Evolutionary conservation across 2,888 invertebrate species (phyloP).

Genomic region (Drosophila lutescens): DNA sequence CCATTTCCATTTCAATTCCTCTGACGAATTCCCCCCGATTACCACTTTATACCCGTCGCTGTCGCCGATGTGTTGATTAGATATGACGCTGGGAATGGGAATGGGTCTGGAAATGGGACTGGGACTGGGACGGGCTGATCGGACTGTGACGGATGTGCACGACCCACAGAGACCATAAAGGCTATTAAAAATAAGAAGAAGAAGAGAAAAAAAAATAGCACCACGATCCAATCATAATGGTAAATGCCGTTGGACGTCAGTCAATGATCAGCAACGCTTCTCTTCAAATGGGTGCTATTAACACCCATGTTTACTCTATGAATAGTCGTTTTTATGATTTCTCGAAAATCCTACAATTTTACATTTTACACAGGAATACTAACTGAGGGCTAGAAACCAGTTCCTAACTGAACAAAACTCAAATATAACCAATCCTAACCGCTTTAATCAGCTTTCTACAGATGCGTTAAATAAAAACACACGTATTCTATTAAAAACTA

Average conservation of each 20-base stretch:
- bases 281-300: constrained; percentile 5
- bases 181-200: constrained; percentile 29
- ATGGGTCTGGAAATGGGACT: constrained; percentile 2
- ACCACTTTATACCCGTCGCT: neutral
- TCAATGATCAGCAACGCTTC: constrained; percentile 13
- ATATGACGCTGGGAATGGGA: constrained; percentile 39
- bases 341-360: neutral
- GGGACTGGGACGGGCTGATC: constrained; percentile 29
- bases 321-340: neutral
- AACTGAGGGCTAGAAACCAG: neutral
- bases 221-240: constrained; percentile 44
- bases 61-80: constrained; percentile 45
- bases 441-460: neutral
- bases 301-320: no score
- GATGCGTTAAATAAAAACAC: neutral
- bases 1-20: constrained; percentile 38
- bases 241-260: constrained; percentile 7
- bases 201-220: constrained; percentile 28
- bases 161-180: constrained; percentile 47
- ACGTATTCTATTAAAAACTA: neutral
- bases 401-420: neutral
- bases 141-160: constrained; percentile 58
- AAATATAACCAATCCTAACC: neutral
- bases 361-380: neutral
- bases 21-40: neutral